Percentiles rank a stretch among this genome's conserved stretches.
These are phyloP conservation scores for Anhinga rufa DNA, from an alignment of 2,113 vertebrate species.

Conservation along the genomic window DNA sequence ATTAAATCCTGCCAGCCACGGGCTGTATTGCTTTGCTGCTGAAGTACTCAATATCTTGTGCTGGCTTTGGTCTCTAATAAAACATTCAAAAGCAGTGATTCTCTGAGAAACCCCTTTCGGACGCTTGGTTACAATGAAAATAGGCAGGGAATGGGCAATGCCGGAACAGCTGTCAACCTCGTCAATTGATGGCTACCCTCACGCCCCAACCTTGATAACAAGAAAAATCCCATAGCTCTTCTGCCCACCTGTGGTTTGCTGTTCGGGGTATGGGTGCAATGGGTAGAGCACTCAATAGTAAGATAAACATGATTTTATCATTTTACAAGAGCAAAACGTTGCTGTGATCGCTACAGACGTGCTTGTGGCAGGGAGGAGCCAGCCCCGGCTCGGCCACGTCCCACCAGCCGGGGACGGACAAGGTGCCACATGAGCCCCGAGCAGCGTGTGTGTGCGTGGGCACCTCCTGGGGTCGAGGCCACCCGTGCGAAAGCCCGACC, in stretches of 20 bases:
- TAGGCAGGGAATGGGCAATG: not conserved
- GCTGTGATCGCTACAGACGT: not conserved
- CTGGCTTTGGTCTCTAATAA: conserved; percentile 9
- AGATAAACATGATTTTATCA: not conserved
- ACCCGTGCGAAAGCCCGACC: rapidly evolving
- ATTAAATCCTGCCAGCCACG: not conserved
- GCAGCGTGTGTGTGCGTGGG: rapidly evolving
- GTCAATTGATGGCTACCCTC: not conserved
- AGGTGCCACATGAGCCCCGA: not conserved
- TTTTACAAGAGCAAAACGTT: not conserved
- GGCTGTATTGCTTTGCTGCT: not conserved
- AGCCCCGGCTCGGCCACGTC: not conserved
- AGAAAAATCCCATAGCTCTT: not conserved
- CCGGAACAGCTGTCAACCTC: not conserved
- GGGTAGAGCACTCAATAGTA: not conserved
- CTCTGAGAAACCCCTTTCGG: not conserved
- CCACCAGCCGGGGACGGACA: not conserved
- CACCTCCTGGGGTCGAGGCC: not conserved
- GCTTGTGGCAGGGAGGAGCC: not conserved
- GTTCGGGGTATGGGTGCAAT: not conserved
- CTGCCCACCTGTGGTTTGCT: not conserved
- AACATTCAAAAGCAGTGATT: not conserved
- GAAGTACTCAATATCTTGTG: conserved; percentile 1
- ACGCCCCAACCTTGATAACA: not conserved
- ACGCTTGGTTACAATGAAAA: not conserved